Evolutionary conservation across 2,113 vertebrate species (phyloP).

Genomic region (Atrichornis clamosus): DNA sequence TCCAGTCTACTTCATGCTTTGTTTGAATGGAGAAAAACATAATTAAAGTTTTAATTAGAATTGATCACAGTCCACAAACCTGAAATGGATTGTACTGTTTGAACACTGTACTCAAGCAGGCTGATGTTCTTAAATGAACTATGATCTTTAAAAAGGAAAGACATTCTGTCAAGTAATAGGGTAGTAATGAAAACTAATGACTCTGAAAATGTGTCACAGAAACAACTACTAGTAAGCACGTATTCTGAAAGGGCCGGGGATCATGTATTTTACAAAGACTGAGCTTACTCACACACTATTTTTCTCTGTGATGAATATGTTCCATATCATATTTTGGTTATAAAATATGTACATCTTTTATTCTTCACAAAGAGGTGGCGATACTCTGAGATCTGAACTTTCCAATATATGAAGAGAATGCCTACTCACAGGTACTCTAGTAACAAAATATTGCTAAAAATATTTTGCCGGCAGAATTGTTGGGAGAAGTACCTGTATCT

Average conservation of each 20-base stretch:
- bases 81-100: neutral
- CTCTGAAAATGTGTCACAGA: neutral
- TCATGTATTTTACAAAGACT: neutral
- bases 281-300: neutral
- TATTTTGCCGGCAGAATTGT: neutral
- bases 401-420: neutral
- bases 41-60: conserved; percentile 61
- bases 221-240: neutral
- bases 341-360: neutral
- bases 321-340: neutral
- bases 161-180: neutral
- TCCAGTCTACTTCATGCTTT: neutral
- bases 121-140: neutral
- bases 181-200: neutral
- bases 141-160: neutral
- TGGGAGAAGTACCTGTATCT: neutral
- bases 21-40: conserved; percentile 19
- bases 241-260: neutral
- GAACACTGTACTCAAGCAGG: neutral
- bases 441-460: neutral
- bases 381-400: neutral
- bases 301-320: neutral
- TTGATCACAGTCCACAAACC: neutral
- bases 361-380: neutral
- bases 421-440: neutral